Evolutionary conservation across 2,113 vertebrate species (phyloP), one percentile per base, ranked within the genome.

Genomic region (Etheostoma spectabile): DNA sequence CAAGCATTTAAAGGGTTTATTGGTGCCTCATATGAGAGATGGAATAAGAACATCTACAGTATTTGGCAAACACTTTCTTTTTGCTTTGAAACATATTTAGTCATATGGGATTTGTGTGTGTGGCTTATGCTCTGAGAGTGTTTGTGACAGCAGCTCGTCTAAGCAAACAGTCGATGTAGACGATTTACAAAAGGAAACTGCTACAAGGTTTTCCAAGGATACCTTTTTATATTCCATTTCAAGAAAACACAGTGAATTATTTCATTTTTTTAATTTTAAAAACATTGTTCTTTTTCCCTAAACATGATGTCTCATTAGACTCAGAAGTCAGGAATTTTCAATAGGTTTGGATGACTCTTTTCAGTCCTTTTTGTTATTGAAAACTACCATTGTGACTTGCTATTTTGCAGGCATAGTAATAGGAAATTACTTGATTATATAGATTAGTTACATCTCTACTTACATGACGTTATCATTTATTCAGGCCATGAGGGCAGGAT

Each of bases 81-180:
- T 81, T 74, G 60, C 73, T 80, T 63, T 78, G 46, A 83, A 80
- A 77, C 66, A 62, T 62, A 63, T 83, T 77, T 61, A 53, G 67
- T 80, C 80, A 52, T 70, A 51, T 80, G 57, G 68, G 49, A 78
- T 78, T 66, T 78, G 69, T 83, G 74, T 61, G 62, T 61, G 63
- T 62, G 46, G 52, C 62, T 88, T 55, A 33, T 60, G 49, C 60
- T 30, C 70, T 14, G 35, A 70, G 52, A 42, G 30, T 65, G 73
- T 82, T 71, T 82, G 48, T 86, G 83, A 83, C 67, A 61, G 76
- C 57, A 3, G 30, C 59, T 61, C 60, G 46, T 68, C 38, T 46
- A 15, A 38, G 51, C 61, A 51, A 48, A 57, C 15, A 30, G 51
- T 64, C 24, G 6, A 42, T 38, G 35, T 18, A 4, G 49, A 62